Base-by-base conservation (phyloP, 2,113 vertebrate species). In the Vanacampus margaritifer region DNA sequence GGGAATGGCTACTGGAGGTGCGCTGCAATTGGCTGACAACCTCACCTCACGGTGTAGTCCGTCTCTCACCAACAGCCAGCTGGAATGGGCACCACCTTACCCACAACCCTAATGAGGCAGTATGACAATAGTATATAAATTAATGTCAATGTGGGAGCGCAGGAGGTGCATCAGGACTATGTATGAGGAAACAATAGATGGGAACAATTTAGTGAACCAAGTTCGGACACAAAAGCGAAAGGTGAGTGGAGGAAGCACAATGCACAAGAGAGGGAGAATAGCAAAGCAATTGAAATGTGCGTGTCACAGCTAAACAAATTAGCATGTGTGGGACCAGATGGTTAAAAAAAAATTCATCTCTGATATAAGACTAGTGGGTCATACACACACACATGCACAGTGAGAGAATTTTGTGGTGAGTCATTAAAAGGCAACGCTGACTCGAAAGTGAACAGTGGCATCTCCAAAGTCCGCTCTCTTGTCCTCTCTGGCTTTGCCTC, bases 311-410 rank as follows among this genome's bases (percentile, higher is more conserved):
- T 84, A 86, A 89, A 84, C 84, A 89, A 90, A 89, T 87, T 88
- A 88, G 82, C 89, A 90, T 88, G 86, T 87, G 89, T 79, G 83
- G 71, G 81, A 86, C 87, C 89, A 90, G 87, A 90, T 90, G 87
- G 87, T 87, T 86, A 87, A 87, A 86, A 90, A 87, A 87, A 86
- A 90, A 88, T 83, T 17, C 16, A 84, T 87, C 83, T 87, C 81
- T 80, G 79, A 86, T 87, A 86, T 74, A 77, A 82, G 79, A 83
- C 81, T 68, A 68, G 76, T 76, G 69, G 74, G 76, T 81, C 51
- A 9, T 68, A 54, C 23, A 7, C 67, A 65, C 60, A 60, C 74
- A 78, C 69, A 70, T 21, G 54, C 79, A 79, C 80, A 79, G 79
- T 78, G 68, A 81, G 79, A 84, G 84, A 75, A 79, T 76, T 64